These are phyloP conservation scores for Pycnonotus jocosus DNA, from an alignment of 2,113 vertebrate species.

Conservation along the genomic window DNA sequence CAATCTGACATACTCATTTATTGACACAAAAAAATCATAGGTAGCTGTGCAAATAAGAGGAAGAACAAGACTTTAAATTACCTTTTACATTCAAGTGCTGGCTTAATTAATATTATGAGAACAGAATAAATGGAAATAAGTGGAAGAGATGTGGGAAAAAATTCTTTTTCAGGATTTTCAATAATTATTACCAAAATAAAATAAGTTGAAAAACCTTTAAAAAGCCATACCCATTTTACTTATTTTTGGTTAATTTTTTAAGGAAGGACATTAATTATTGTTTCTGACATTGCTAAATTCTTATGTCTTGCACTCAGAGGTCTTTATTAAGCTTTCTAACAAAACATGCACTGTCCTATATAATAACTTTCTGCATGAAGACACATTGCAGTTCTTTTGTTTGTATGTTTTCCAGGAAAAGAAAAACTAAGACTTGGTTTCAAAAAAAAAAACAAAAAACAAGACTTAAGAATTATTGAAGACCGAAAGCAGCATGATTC, in stretches of 20 bases:
- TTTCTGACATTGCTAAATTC: neutral
- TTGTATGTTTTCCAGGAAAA: neutral
- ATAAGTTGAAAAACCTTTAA: neutral
- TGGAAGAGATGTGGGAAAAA: neutral
- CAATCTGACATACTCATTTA: neutral
- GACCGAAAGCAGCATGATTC: neutral
- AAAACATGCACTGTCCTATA: neutral
- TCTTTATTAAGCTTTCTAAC: neutral
- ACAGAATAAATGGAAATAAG: neutral
- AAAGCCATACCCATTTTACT: accelerated
- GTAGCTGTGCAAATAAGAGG: neutral
- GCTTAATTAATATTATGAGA: neutral
- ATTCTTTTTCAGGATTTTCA: neutral
- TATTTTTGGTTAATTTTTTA: neutral
- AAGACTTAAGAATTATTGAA: neutral
- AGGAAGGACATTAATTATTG: neutral
- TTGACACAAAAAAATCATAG: neutral
- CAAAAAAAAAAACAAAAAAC: too few species aligned
- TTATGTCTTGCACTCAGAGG: neutral
- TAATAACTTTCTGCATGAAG: neutral
- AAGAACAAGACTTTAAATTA: neutral
- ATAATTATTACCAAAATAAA: neutral
- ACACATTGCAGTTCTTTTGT: neutral
- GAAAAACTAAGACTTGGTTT: neutral
- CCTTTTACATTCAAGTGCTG: neutral